These are phyloP conservation scores for Leucopternis melanops DNA, from an alignment of 2,113 vertebrate species.

Conservation along the genomic window DNA sequence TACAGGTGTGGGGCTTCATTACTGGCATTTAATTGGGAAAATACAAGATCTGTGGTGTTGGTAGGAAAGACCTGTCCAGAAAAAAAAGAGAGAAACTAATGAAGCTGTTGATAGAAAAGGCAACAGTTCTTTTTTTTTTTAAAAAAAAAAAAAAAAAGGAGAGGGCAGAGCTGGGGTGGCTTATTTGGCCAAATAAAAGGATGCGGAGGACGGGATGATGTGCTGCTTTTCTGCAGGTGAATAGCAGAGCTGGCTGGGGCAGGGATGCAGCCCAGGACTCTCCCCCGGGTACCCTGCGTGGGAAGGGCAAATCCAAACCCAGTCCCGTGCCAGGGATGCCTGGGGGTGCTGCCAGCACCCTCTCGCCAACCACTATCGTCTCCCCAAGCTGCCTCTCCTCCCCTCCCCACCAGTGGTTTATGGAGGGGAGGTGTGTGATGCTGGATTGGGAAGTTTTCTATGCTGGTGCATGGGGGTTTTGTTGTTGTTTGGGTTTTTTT, in stretches of 20 bases:
- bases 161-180: too few relatives aligned
- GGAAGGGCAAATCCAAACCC: neutral
- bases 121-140: neutral
- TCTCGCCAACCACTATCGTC: accelerated
- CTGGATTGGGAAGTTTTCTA: neutral
- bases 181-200: neutral
- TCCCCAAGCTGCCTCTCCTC: neutral
- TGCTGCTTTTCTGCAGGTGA: neutral
- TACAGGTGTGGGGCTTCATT: neutral
- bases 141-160: neutral
- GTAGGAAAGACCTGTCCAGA: neutral
- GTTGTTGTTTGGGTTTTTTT: neutral
- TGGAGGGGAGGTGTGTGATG: neutral
- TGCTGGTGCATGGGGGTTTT: accelerated
- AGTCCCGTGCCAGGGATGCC: accelerated
- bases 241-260: neutral
- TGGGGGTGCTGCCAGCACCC: neutral
- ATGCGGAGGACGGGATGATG: neutral
- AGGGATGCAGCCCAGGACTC: neutral
- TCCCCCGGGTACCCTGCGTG: neutral
- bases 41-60: neutral
- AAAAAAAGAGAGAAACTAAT: neutral
- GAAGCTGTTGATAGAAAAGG: neutral
- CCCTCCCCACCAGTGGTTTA: neutral
- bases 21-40: neutral